Base-by-base conservation (phyloP, 2,888 invertebrate species). In the Lasioglossum leucozonium region DNA sequence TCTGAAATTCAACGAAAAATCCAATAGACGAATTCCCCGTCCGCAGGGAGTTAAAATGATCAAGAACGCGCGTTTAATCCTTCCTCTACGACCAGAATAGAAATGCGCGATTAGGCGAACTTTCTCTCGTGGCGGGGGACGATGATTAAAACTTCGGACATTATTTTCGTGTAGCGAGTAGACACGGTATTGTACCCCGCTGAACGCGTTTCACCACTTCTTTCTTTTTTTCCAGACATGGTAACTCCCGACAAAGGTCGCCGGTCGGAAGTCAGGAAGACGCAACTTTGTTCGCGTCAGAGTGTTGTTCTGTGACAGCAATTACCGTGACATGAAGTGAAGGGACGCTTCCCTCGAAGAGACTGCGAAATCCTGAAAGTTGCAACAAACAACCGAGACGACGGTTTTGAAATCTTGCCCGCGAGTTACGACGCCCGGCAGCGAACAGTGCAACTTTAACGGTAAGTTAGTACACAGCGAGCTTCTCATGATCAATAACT, bases 281-380 rank as follows among this genome's bases (percentile, higher is more conserved):
- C 77, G 87, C 84, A 83, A 83, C 73, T 82, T 65, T 26, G 74
- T 69, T 76, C 78, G 81, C n/a, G 84, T 58, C 72, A 84, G 67
- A 86, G 84, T 85, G 89, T 80, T 85, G 88, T 80, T 81, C 89
- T 89, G 89, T 89, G 89, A 87, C 89, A 85, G 81, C 78, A 86
- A 82, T 89, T 84, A 84, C 85, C 72, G 86, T 86, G 88, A 85
- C 81, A 79, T 74, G 86, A 86, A 82, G 81, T 89, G 85, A 88
- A 77, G 65, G 72, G 80, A 84, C 90, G 82, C 77, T 80, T 73
- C 79, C 77, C 79, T 55, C 80, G 58, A 79, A 82, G 79, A 74
- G 82, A 82, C 74, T 82, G 80, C 51, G 62, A 77, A 84, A 82
- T 84, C 73, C 73, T 79, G 77, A 65, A 79, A 79, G 83, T 62